Conservation (phyloP, 2,888 invertebrate species). For the Dioctria linearis region DNA sequence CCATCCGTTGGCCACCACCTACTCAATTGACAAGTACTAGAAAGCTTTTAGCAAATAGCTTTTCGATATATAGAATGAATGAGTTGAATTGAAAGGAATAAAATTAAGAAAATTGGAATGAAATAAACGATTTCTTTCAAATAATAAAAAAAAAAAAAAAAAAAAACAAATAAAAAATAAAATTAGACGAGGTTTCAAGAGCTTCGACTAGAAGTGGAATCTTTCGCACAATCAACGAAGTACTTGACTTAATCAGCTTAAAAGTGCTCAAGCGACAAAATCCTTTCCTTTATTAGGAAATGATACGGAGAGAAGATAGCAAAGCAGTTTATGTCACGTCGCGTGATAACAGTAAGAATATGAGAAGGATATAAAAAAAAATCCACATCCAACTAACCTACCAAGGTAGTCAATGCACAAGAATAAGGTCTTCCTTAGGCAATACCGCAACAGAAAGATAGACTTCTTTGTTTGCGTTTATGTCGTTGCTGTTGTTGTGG, state of each 20-base stretch:
- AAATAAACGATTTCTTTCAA: slow-evolving; percentile 7
- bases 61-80: background rate
- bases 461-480: slow-evolving; percentile 33
- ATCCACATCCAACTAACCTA: background rate
- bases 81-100: background rate
- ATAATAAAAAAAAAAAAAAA: background rate
- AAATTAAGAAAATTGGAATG: slow-evolving; percentile 29
- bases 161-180: no score
- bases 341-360: slow-evolving; percentile 9
- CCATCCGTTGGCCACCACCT: background rate
- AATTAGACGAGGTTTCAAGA: background rate
- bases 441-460: slow-evolving; percentile 43
- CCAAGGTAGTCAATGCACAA: slow-evolving; percentile 23
- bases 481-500: background rate
- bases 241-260: slow-evolving; percentile 50
- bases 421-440: background rate
- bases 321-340: slow-evolving; percentile 40
- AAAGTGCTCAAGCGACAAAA: slow-evolving; percentile 40
- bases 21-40: background rate
- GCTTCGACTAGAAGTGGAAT: background rate
- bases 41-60: slow-evolving; percentile 13
- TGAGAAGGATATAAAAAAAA: slow-evolving; percentile 11
- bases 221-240: slow-evolving; percentile 36
- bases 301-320: background rate
- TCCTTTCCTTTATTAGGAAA: background rate